Evolutionary conservation across 2,797 vertebrate genomes (phyloP).

Genomic region (Rousettus madagascariensis): DNA sequence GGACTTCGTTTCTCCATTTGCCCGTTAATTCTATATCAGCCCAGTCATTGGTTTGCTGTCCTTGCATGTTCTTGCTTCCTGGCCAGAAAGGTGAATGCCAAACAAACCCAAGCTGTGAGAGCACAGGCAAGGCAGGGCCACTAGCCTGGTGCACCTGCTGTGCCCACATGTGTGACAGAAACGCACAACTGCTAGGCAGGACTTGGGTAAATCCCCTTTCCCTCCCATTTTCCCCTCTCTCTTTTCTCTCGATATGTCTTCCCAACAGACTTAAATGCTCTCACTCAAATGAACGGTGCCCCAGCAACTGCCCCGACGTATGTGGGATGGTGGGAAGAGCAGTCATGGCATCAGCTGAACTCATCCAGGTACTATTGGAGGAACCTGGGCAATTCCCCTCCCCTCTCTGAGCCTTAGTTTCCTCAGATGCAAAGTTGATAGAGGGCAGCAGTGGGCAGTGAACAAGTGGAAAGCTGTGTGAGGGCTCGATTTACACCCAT

Average conservation of each 20-base stretch:
- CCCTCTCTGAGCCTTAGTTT: not conserved
- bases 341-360: not conserved
- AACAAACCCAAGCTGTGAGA: not conserved
- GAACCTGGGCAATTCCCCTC: not conserved
- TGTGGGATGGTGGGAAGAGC: not conserved
- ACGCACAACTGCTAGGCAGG: rapidly evolving
- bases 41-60: not conserved
- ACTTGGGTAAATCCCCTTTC: not conserved
- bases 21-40: not conserved
- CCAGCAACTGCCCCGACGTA: rapidly evolving
- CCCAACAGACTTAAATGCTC: not conserved
- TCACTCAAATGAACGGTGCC: not conserved
- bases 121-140: not conserved
- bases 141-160: not conserved
- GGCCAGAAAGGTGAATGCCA: no score
- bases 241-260: not conserved
- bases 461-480: not conserved
- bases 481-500: not conserved
- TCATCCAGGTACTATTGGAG: no score
- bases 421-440: not conserved
- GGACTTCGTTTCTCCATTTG: not conserved
- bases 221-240: no score
- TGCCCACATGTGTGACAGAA: no score
- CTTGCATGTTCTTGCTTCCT: not conserved
- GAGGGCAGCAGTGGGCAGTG: not conserved